Evolutionary conservation across 2,888 invertebrate genomes (phyloP), one percentile per base, ranked within the genome.

Genomic region (Hirtodrosophila alboralis): DNA sequence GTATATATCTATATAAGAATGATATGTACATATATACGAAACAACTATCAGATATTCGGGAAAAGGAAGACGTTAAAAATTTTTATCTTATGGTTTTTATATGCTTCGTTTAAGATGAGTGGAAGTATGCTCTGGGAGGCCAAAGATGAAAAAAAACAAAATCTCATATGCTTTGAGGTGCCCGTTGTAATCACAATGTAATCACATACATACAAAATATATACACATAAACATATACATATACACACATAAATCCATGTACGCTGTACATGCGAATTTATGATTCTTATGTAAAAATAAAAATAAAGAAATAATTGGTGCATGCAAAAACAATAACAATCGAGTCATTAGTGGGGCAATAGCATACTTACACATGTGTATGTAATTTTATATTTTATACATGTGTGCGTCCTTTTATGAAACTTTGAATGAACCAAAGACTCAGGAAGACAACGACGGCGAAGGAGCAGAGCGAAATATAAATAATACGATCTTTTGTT

Each of bases 41-140:
- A 23, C 4, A 23, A 23, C 3, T 23, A 23, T 23, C 23, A 23
- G 23, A 23, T 23, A 8, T 1, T 23, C 0, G 23, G 23, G 23
- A 23, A n/a, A n/a, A n/a, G n/a, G n/a, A n/a, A n/a, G n/a, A 7
- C 23, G 23, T 8, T n/a, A n/a, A 23, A 23, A 23, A 23, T 23
- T 6, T n/a, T 27, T 4, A n/a, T 21, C 1, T 18, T 4, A 14
- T 10, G 7, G 7, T 4, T 44, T 7, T 6, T 16, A 12, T 18
- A 18, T 13, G 1, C 2, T 23, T 27, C 37, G n/a, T 7, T 45
- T 49, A 60, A 96, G 90, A 81, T 87, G 66, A 72, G 57, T 8
- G 90, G 90, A 28, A 81, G 67, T 7, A 89, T 90, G 87, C 40
- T 80, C n/a, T 90, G 90, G 90, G 86, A 88, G 58, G 88, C 89